A percentile compares a stretch with the other conserved stretches of the same genome.
These are phyloP conservation scores for Empidonax traillii DNA, from an alignment of 2,113 vertebrate species.

Conservation along the genomic window DNA sequence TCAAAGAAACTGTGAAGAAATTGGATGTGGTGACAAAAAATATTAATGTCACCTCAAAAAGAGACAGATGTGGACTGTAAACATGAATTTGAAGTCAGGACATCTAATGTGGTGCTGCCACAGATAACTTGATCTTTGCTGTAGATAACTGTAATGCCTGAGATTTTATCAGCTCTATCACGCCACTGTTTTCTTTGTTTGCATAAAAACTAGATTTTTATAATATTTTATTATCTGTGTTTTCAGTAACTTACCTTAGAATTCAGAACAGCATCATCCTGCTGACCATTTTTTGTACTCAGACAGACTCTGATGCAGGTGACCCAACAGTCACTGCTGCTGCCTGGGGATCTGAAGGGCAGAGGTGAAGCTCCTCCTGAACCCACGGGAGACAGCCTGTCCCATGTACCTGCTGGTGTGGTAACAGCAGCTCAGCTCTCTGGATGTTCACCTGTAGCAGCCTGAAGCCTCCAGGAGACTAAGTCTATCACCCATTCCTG, in stretches of 20 bases:
- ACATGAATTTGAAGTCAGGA: background rate
- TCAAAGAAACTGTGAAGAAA: background rate
- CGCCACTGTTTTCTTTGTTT: background rate
- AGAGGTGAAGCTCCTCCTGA: background rate
- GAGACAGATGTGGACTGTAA: background rate
- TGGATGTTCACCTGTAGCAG: background rate
- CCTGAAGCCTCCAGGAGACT: background rate
- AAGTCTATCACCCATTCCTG: background rate
- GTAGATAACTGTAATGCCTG: background rate
- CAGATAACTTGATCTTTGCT: background rate
- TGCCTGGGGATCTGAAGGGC: background rate
- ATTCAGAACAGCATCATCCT: background rate
- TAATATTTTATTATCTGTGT: background rate
- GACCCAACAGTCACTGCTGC: background rate
- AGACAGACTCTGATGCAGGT: background rate
- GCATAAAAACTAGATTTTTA: background rate
- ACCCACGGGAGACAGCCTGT: fast-evolving
- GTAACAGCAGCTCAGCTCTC: background rate
- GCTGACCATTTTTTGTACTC: background rate
- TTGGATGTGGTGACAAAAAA: background rate
- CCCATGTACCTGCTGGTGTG: background rate
- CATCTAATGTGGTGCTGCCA: background rate
- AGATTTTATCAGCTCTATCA: background rate
- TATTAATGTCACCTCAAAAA: background rate
- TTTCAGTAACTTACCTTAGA: background rate